Conservation (phyloP, 2,113 vertebrate genomes). For the Halichoeres trimaculatus region DNA sequence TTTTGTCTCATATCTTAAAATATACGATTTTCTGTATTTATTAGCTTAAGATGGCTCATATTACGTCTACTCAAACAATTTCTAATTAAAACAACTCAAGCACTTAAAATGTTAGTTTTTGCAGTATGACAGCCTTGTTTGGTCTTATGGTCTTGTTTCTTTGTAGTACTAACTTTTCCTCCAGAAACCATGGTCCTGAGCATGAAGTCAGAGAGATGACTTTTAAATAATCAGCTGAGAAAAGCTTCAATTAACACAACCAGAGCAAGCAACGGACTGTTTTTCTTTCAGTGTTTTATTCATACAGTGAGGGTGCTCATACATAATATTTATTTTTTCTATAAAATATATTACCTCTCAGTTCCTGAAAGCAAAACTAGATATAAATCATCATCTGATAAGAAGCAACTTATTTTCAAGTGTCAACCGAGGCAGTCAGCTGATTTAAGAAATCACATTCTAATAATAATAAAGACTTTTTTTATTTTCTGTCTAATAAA, state of each 20-base stretch:
- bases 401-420: constrained; percentile 79
- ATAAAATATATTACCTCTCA: constrained; percentile 83
- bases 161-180: too few species aligned
- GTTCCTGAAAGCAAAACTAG: constrained; percentile 79
- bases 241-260: too few species aligned
- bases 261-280: background rate
- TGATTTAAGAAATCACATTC: constrained; percentile 77
- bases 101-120: too few species aligned
- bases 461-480: constrained; percentile 50
- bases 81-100: too few species aligned
- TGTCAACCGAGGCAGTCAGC: constrained; percentile 75
- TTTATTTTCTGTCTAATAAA: constrained; percentile 59
- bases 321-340: constrained; percentile 75
- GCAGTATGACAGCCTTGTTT: too few species aligned
- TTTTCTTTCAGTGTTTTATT: constrained; percentile 75
- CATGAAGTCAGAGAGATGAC: too few species aligned
- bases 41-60: too few species aligned
- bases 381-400: constrained; percentile 78
- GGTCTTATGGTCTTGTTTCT: background rate
- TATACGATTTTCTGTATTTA: too few species aligned
- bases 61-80: too few species aligned
- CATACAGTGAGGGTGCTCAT: constrained; percentile 77
- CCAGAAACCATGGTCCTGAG: too few species aligned
- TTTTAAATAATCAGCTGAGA: too few species aligned
- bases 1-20: too few species aligned